phyloP scores from a whole-genome alignment of 2,888 invertebrate species.

The Acanthosepion esculentum region DNA sequence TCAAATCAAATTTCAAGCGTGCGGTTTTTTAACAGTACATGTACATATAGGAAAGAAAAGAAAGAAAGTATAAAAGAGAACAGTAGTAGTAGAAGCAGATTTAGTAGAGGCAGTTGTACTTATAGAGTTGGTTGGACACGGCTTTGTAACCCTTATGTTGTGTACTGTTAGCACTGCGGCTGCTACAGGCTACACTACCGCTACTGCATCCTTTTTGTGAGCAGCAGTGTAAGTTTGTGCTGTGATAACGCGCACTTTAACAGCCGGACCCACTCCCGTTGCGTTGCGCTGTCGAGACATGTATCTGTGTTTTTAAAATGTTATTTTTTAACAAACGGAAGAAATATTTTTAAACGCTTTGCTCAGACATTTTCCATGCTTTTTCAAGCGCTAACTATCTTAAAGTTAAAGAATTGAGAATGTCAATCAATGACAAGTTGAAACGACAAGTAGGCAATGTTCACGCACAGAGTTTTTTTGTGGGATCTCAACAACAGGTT shows the following conservation, averaged over 20 bases:
- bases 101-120: slow-evolving; percentile 17
- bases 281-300: background rate
- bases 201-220: background rate
- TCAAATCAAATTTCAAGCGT: slow-evolving; percentile 41
- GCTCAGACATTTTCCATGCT: no score
- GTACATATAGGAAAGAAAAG: background rate
- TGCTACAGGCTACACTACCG: slow-evolving; percentile 1
- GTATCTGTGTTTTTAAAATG: background rate
- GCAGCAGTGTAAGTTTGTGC: background rate
- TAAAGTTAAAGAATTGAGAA: no score
- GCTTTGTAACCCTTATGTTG: background rate
- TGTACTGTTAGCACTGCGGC: background rate
- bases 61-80: background rate
- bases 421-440: no score
- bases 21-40: slow-evolving; percentile 4
- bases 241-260: background rate
- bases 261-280: no score
- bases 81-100: background rate
- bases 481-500: background rate
- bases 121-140: slow-evolving; percentile 16
- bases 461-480: background rate
- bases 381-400: no score
- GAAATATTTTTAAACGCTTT: no score
- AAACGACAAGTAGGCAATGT: no score
- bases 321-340: no score